Percentiles rank a stretch among this genome's conserved stretches.
Conservation (phyloP, 37 sponge, comb jelly and placozoan genomes). For the Beroe forskalii region DNA sequence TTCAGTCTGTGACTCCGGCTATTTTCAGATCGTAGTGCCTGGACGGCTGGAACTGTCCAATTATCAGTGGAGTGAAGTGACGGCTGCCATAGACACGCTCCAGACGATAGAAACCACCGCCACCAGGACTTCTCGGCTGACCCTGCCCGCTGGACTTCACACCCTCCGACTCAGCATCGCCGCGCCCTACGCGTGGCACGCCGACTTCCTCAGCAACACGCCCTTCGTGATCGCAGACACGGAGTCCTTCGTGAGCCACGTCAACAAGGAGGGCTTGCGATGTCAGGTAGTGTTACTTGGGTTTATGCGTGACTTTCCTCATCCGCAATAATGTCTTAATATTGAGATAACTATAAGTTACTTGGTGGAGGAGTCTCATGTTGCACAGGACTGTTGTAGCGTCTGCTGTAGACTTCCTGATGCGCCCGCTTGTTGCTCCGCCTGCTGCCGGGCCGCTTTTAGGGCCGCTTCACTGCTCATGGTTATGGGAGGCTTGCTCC, state of each 20-base stretch:
- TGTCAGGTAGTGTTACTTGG: constrained; percentile 12
- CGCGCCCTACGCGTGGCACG: constrained; percentile 62
- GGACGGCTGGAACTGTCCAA: constrained; percentile 40
- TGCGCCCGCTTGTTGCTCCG: not conserved
- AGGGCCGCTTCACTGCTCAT: constrained; percentile 62
- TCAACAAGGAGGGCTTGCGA: constrained; percentile 7
- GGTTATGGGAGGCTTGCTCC: constrained; percentile 61
- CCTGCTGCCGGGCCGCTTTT: constrained; percentile 27
- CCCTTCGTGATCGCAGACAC: constrained; percentile 62
- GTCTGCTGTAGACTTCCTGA: not conserved
- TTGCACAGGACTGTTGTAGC: constrained; percentile 45
- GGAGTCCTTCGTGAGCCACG: constrained; percentile 55
- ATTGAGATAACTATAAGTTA: too few relatives aligned
- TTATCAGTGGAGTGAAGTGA: constrained; percentile 30
- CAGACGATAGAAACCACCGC: constrained; percentile 6
- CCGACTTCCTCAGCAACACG: constrained; percentile 51
- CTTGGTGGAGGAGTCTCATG: too few relatives aligned
- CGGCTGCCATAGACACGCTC: not conserved
- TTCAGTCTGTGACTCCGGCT: too few relatives aligned
- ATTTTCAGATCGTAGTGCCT: constrained; percentile 22
- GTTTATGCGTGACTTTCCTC: too few relatives aligned
- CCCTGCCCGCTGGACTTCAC: constrained; percentile 42
- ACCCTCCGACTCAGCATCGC: constrained; percentile 27
- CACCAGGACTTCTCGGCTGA: constrained; percentile 40
- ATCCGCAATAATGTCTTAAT: too few relatives aligned